Evolutionary conservation across 1,140 invertebrate species (phyloP), one percentile per base, ranked within the genome.

Genomic region (Drosophila ogumai): DNA sequence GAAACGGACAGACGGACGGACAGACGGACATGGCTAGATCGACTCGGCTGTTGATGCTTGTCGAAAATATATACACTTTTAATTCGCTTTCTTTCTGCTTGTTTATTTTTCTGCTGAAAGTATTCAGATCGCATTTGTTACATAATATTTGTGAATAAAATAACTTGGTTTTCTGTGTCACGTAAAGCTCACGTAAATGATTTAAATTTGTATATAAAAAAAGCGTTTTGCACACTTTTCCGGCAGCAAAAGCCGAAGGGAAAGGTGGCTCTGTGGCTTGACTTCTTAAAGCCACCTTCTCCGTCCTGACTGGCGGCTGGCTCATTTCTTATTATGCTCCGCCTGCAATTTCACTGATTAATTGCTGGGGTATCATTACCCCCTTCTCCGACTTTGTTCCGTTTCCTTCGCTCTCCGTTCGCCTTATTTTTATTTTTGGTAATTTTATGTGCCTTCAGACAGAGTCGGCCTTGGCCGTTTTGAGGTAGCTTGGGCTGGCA

Each of bases 291-390:
- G 65, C 41, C 38, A 15, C 22, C 52, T 28, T 36, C 52, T 28
- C 31, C 47, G 19, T 34, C 13, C 40, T 67, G 41, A 25, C 68
- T 28, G 68, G 34, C 64, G 76, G 63, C 75, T 79, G 81, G 68
- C 63, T 75, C 80, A 64, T 79, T 74, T 82, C 44, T 72, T 72
- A 72, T 72, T 72, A 59, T 59, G 59, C 57, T 43, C 54, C 44
- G 66, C 44, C 66, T 50, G 68, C 80, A 84, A 79, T 84, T 82
- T 76, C 65, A 28, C 81, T 82, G 81, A 82, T 82, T 82, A 84
- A 82, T 84, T 82, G 81, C 76, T 59, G 71, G 75, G 77, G 60
- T 64, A 46, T 75, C 50, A 65, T 82, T 73, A 41, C 49, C 67
- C 63, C 55, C 57, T 44, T 68, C 52, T 19, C 38, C 50, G 34